Conservation (phyloP, 2,888 invertebrate species). For the Torymus tubicola region DNA sequence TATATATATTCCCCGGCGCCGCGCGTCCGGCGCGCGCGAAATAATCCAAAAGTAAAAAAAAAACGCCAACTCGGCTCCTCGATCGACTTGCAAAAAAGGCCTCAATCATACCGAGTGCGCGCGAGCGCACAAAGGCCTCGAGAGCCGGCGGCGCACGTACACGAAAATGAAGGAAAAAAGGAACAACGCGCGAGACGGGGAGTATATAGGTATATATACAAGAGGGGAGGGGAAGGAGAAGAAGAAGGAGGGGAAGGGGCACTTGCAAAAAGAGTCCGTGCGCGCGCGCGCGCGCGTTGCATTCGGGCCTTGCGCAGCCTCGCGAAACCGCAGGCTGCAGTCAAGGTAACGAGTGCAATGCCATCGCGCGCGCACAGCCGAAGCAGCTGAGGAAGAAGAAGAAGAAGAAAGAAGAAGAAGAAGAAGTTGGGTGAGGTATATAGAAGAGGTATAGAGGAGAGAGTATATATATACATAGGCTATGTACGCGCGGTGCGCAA, state of each 20-base stretch:
- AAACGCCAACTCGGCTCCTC: slow-evolving; percentile 15
- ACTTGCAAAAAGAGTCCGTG: slow-evolving; percentile 32
- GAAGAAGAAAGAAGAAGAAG: slow-evolving; percentile 42
- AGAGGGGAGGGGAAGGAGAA: background rate
- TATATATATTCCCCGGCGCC: background rate
- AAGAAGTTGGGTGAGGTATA: too few relatives aligned
- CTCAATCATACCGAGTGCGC: slow-evolving; percentile 31
- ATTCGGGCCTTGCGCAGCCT: slow-evolving; percentile 56
- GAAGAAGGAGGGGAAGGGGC: slow-evolving; percentile 10
- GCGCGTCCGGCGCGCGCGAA: too few relatives aligned
- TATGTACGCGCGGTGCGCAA: slow-evolving; percentile 29
- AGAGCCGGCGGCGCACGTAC: too few relatives aligned
- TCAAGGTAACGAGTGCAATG: slow-evolving; percentile 60
- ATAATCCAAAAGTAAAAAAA: slow-evolving; percentile 13
- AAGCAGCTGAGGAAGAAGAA: too few relatives aligned
- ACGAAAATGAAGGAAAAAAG: slow-evolving; percentile 32
- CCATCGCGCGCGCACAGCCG: slow-evolving; percentile 42
- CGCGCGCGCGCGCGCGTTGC: slow-evolving; percentile 10
- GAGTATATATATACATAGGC: too few relatives aligned
- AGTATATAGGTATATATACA: too few relatives aligned
- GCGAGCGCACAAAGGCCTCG: slow-evolving; percentile 45
- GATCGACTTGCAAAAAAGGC: slow-evolving; percentile 52
- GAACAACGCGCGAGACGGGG: slow-evolving; percentile 19
- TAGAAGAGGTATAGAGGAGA: too few relatives aligned
- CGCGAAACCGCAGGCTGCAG: slow-evolving; percentile 58